Evolutionary conservation across 2,113 vertebrate genomes (phyloP).

Genomic region (Microcebus jonahi): DNA sequence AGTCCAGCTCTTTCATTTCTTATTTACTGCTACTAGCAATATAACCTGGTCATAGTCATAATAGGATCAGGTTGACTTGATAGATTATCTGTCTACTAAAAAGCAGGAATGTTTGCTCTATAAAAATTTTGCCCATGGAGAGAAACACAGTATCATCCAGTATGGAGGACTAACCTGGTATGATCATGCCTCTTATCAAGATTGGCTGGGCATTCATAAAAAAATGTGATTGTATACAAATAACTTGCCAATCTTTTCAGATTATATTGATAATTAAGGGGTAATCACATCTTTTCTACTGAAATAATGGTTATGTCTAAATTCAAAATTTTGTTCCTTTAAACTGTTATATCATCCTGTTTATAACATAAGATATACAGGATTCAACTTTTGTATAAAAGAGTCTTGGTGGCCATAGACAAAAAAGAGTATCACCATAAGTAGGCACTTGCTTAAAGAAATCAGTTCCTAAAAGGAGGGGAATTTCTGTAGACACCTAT

Average conservation of each 20-base stretch:
- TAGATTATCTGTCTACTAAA: background rate
- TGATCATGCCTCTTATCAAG: background rate
- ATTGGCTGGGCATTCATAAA: background rate
- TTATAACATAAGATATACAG: background rate
- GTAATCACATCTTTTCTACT: background rate
- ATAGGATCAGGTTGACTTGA: background rate
- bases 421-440: background rate
- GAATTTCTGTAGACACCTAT: background rate
- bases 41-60: background rate
- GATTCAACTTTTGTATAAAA: background rate
- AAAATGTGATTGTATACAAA: background rate
- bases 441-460: background rate
- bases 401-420: background rate
- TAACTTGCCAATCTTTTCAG: background rate
- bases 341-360: background rate
- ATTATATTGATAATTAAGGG: background rate
- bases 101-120: background rate
- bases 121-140: background rate
- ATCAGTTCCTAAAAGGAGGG: background rate
- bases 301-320: background rate
- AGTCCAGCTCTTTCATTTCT: background rate
- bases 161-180: background rate
- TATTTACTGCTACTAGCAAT: background rate
- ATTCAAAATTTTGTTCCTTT: background rate
- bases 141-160: background rate